Evolutionary conservation across 2,113 vertebrate species (phyloP).

Genomic region (Oceanodroma tethys): DNA sequence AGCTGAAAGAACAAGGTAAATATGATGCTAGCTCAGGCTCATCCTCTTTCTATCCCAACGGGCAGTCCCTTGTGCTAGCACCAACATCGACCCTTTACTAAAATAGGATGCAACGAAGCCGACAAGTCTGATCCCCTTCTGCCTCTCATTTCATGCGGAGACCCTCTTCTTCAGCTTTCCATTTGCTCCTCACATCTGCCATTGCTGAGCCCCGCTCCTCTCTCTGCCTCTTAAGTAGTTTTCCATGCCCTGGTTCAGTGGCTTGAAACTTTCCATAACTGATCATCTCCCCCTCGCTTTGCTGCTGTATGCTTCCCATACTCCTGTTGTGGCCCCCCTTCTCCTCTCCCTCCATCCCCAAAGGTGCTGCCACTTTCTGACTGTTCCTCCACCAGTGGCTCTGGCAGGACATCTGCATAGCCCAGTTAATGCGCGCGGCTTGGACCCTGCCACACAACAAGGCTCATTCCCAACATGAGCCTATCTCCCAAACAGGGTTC

Average conservation of each 20-base stretch:
- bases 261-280: neutral
- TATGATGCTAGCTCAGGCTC: neutral
- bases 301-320: neutral
- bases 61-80: neutral
- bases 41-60: neutral
- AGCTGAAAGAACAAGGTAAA: neutral
- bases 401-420: neutral
- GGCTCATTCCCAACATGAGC: neutral
- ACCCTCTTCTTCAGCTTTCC: neutral
- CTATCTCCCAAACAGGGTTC: neutral
- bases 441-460: neutral
- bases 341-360: neutral
- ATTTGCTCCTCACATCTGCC: neutral
- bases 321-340: neutral
- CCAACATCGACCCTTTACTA: neutral
- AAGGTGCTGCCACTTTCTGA: neutral
- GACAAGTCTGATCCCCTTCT: neutral
- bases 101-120: neutral
- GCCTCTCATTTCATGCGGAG: neutral
- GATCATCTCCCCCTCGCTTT: neutral
- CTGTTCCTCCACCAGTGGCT: neutral
- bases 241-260: neutral
- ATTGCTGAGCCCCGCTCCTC: neutral
- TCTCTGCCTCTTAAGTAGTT: neutral
- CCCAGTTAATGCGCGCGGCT: rapidly evolving